Evolutionary conservation across 2,113 vertebrate species (phyloP), one percentile per base, ranked within the genome.

Genomic region (Cryptomyrus ogoouensis): DNA sequence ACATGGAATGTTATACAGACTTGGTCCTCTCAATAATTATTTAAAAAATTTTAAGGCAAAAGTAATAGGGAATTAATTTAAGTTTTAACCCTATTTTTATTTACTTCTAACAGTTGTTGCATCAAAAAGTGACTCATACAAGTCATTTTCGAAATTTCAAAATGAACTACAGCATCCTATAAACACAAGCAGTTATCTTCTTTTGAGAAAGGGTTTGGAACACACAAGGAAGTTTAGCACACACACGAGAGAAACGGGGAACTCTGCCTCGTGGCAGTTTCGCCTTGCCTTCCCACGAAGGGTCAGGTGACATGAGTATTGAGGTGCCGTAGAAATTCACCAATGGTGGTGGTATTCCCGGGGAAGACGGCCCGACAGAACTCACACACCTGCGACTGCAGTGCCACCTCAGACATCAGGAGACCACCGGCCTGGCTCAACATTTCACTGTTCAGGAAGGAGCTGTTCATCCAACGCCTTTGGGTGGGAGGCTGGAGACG

Each of bases 281-380:
- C 39, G 0, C 39, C 56, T 44, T 24, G 35, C 3, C 27, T 9
- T 21, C 19, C 87, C 56, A 1, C 21, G 3, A 44, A 46, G 44
- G 10, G 70, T 91, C 95, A 96, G 47, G 90, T 92, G 89, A 96
- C 89, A 1, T 95, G 97, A 6, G 95, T 95, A 88, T 93, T 87
- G 12, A 96, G 50, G 35, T 96, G 97, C 53, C 92, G 94, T 3
- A 96, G 52, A 90, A 94, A 95, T 7, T 96, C 96, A 3, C 91
- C 92, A 24, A 91, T 93, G 50, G 96, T 97, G 1, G 93, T 93
- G 0, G 95, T 84, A 0, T 93, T 93, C 39, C 90, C 93, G 0
- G 96, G 96, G 89, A 96, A 96, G 35, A 96, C 87, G 0, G 96
- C 96, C 44, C 93, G 94, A 93, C 97, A 97, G 90, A 97, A 95